Evolutionary conservation across 2,888 invertebrate genomes (phyloP).

Genomic region (Drosophila rellima): DNA sequence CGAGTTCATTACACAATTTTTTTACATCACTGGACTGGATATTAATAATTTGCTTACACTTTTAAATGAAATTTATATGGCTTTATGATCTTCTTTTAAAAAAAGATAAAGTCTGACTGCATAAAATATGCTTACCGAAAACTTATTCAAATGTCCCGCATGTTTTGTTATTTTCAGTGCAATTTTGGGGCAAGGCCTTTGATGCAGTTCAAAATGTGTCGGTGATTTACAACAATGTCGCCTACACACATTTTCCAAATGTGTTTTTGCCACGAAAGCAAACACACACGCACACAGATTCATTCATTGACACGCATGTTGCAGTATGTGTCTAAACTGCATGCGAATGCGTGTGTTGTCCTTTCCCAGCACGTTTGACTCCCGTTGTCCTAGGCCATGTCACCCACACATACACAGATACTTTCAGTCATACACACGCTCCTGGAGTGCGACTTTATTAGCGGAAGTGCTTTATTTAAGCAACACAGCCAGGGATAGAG

Average conservation of each 20-base stretch:
- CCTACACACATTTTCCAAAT: conserved; percentile 78
- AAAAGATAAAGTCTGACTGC: too few relatives aligned
- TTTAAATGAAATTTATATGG: neutral
- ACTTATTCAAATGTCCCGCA: neutral
- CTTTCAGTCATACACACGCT: conserved; percentile 17
- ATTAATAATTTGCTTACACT: too few relatives aligned
- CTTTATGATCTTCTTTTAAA: neutral
- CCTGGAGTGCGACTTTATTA: conserved; percentile 79
- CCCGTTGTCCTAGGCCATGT: conserved; percentile 4
- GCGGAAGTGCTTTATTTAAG: conserved; percentile 82
- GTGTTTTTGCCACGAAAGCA: conserved; percentile 79
- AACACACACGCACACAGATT: conserved; percentile 48
- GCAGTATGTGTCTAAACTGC: conserved; percentile 66
- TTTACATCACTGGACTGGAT: too few relatives aligned
- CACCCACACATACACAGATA: conserved; percentile 13
- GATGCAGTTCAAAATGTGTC: conserved; percentile 67
- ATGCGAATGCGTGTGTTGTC: conserved; percentile 54
- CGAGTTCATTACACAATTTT: too few relatives aligned
- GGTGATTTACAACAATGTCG: conserved; percentile 80
- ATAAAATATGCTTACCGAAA: neutral
- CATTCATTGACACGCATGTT: conserved; percentile 74
- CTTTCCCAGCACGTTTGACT: conserved; percentile 41
- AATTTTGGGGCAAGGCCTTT: conserved; percentile 40
- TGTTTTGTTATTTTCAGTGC: conserved; percentile 48
- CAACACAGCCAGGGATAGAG: conserved; percentile 47